phyloP scores from a whole-genome alignment of 2,113 vertebrate genomes.

The Rhinogobius similis region DNA sequence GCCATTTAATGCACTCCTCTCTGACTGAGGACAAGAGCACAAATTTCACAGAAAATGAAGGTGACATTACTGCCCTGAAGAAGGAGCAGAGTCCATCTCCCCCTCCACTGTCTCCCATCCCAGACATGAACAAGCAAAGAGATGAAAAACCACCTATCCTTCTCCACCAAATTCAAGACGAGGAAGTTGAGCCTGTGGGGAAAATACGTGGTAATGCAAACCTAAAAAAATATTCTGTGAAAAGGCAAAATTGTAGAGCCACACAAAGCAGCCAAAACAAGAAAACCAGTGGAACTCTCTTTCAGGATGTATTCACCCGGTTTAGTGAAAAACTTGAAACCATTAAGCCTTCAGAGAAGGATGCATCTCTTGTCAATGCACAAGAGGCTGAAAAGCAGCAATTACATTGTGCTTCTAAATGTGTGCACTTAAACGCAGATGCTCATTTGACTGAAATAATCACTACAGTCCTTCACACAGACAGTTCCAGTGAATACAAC shows the following conservation, averaged over 20 bases:
- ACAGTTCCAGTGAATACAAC: slow-evolving; percentile 86
- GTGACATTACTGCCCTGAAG: slow-evolving; percentile 55
- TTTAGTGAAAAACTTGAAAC: slow-evolving; percentile 91
- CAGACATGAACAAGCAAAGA: slow-evolving; percentile 76
- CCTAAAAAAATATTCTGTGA: slow-evolving; percentile 22
- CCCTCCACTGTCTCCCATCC: slow-evolving; percentile 86
- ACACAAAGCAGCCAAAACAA: slow-evolving; percentile 62
- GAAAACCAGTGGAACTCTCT: slow-evolving; percentile 76
- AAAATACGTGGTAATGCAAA: slow-evolving; percentile 24
- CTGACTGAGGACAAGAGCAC: slow-evolving; percentile 46
- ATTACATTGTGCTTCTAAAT: slow-evolving; percentile 67
- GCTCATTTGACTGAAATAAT: slow-evolving; percentile 88
- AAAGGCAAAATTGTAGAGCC: slow-evolving; percentile 30
- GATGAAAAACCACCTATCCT: slow-evolving; percentile 83
- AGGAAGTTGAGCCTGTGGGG: slow-evolving; percentile 24
- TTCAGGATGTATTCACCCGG: slow-evolving; percentile 88
- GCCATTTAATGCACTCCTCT: slow-evolving; percentile 56
- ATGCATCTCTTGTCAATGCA: slow-evolving; percentile 57
- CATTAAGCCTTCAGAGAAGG: slow-evolving; percentile 84
- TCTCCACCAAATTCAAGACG: slow-evolving; percentile 79
- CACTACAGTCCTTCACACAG: slow-evolving; percentile 85
- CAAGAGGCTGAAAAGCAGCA: slow-evolving; percentile 73
- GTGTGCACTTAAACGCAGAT: slow-evolving; percentile 73
- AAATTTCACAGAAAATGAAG: slow-evolving; percentile 38
- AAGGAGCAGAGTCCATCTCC: slow-evolving; percentile 84